Percentiles rank a stretch among this genome's conserved stretches.
These are phyloP conservation scores for Lutraria lutraria DNA, from an alignment of 2,888 invertebrate genomes.

Conservation along the genomic window DNA sequence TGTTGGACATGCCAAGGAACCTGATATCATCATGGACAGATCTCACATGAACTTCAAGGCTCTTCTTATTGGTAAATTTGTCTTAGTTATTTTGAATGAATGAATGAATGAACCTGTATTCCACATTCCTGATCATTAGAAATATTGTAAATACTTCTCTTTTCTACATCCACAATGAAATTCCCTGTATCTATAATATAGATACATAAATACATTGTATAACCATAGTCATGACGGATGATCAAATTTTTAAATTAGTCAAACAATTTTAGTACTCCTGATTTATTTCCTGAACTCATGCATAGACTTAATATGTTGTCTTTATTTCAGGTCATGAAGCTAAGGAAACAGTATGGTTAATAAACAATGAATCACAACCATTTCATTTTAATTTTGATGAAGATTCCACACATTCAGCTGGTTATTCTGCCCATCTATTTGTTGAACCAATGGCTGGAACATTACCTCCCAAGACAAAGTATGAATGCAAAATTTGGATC, in stretches of 20 bases:
- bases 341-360: slow-evolving; percentile 83
- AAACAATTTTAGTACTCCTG: too few species aligned
- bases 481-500: slow-evolving; percentile 27
- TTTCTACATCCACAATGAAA: too few species aligned
- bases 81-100: background rate
- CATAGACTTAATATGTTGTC: too few species aligned
- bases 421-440: slow-evolving; percentile 82
- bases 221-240: too few species aligned
- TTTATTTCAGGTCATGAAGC: slow-evolving; percentile 83
- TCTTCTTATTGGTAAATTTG: slow-evolving; percentile 89
- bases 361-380: slow-evolving; percentile 84
- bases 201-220: too few species aligned
- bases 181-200: too few species aligned
- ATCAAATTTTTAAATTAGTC: too few species aligned
- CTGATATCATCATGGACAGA: slow-evolving; percentile 89
- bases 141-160: too few species aligned
- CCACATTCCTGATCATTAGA: too few species aligned
- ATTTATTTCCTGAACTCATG: too few species aligned
- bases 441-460: slow-evolving; percentile 84
- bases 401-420: slow-evolving; percentile 84
- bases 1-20: slow-evolving; percentile 90
- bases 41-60: slow-evolving; percentile 89
- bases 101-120: background rate
- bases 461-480: slow-evolving; percentile 84
- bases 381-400: slow-evolving; percentile 85